phyloP scores from a whole-genome alignment of 1,140 invertebrate species.

The Drosophila novamexicana region DNA sequence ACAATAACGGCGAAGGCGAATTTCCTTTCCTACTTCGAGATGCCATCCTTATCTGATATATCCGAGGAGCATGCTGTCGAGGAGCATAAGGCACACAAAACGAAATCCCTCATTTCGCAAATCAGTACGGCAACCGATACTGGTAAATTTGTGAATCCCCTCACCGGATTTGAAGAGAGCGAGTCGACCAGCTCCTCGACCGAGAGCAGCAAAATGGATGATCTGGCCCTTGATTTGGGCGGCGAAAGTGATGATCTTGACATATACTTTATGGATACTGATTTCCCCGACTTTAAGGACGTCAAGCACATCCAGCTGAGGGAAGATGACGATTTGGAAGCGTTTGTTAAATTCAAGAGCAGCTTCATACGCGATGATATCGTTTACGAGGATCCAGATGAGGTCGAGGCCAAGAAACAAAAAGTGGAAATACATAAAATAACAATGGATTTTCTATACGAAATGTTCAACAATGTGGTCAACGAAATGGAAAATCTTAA shows the following conservation, averaged over 20 bases:
- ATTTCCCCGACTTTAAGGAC: not conserved
- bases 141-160: not conserved
- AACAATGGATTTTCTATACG: conserved; percentile 11
- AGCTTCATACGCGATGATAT: not conserved
- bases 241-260: not conserved
- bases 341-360: not conserved
- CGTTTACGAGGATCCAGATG: not conserved
- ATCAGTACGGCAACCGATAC: not conserved
- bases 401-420: fast-evolving
- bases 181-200: not conserved
- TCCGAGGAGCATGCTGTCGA: conserved; percentile 37
- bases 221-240: not conserved
- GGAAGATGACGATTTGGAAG: not conserved
- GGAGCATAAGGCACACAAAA: no score
- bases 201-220: not conserved
- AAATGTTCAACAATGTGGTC: conserved; percentile 24
- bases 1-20: conserved; percentile 4
- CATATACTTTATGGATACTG: not conserved
- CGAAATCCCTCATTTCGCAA: not conserved
- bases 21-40: conserved; percentile 39
- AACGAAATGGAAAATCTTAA: not conserved
- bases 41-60: conserved; percentile 54
- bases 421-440: not conserved
- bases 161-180: not conserved
- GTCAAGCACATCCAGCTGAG: no score